Conservation (phyloP, 2,113 vertebrate species). For the Sebastes schlegelii region DNA sequence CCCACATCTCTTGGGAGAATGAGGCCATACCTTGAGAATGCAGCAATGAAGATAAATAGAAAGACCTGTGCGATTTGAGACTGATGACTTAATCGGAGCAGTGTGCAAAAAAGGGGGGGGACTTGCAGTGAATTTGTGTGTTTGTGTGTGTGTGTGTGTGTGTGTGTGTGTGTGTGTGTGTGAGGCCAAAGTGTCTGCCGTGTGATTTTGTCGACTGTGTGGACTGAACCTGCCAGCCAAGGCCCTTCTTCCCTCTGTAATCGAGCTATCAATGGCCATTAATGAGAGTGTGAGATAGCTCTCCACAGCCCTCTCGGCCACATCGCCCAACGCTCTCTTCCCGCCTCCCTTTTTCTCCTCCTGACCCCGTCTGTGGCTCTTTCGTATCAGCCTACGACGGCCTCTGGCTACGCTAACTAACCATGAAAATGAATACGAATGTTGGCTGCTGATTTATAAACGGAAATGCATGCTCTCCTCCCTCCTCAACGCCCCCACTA, state of each 20-base stretch:
- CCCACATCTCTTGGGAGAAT: slow-evolving; percentile 55
- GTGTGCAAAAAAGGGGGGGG: neutral
- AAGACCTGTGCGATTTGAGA: slow-evolving; percentile 42
- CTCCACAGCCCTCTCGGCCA: slow-evolving; percentile 48
- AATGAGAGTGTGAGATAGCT: slow-evolving; percentile 67
- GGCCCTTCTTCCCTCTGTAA: slow-evolving; percentile 51
- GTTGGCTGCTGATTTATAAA: slow-evolving; percentile 35
- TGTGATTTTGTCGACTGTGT: slow-evolving; percentile 42
- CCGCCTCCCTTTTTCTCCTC: slow-evolving; percentile 28
- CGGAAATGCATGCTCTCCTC: slow-evolving; percentile 25
- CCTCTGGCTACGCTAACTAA: slow-evolving; percentile 46
- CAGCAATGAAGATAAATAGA: slow-evolving; percentile 54
- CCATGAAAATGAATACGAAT: slow-evolving; percentile 54
- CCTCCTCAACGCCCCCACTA: neutral
- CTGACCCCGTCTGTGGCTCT: slow-evolving; percentile 36
- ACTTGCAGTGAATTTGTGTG: slow-evolving; percentile 1
- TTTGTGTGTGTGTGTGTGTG: neutral
- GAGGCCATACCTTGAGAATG: slow-evolving; percentile 58
- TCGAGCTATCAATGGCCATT: slow-evolving; percentile 74
- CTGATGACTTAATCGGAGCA: slow-evolving; percentile 4
- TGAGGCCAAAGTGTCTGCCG: slow-evolving; percentile 10
- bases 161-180: neutral
- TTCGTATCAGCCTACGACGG: slow-evolving; percentile 24
- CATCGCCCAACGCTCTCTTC: slow-evolving; percentile 28
- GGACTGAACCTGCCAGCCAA: slow-evolving; percentile 48